Conservation (phyloP, 2,797 vertebrate species). For the Rhabdomys pumilio region DNA sequence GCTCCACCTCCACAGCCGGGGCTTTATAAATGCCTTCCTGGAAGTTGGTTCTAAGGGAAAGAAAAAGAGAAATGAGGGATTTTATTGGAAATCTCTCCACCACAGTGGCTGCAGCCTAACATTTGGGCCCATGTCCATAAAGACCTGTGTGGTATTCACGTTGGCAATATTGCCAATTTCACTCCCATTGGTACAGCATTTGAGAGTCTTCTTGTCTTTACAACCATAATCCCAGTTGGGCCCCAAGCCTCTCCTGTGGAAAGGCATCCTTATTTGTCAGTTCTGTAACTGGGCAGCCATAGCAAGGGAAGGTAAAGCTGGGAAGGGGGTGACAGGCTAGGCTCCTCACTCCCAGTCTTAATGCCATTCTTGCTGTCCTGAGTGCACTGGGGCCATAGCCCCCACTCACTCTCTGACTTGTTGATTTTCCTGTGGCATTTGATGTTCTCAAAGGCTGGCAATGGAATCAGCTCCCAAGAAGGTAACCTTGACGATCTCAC, state of each 20-base stretch:
- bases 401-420: conserved; percentile 28
- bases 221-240: not conserved
- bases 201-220: not conserved
- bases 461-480: conserved; percentile 91
- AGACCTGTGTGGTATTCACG: not conserved
- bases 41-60: not conserved
- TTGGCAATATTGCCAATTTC: accelerated
- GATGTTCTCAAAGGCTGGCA: conserved; percentile 92
- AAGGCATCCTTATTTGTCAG: not conserved
- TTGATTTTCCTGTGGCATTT: conserved; percentile 67
- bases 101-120: not conserved
- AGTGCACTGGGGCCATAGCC: accelerated
- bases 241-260: not conserved
- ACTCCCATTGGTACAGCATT: not conserved
- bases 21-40: not conserved
- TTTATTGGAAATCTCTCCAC: not conserved
- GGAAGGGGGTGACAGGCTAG: accelerated
- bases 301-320: too few species aligned
- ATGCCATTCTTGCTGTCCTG: accelerated
- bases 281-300: not conserved
- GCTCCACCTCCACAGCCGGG: not conserved
- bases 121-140: not conserved
- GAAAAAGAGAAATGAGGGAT: not conserved
- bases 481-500: conserved; percentile 89
- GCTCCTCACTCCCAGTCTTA: not conserved